phyloP scores from a whole-genome alignment of 2,113 vertebrate genomes.

The Paramisgurnus dabryanus region DNA sequence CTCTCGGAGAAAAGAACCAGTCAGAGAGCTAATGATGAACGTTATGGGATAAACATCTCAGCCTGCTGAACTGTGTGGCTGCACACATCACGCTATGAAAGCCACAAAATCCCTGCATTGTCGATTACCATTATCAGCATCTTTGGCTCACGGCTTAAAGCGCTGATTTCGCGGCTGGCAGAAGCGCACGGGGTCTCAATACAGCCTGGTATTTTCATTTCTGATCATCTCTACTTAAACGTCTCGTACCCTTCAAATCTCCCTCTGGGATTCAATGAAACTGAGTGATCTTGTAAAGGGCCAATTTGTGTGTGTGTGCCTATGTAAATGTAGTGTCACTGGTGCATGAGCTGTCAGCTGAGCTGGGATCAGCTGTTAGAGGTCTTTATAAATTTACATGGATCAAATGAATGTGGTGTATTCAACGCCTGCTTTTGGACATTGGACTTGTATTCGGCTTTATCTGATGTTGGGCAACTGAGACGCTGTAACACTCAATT shows the following conservation, averaged over 20 bases:
- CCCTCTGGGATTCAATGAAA: neutral
- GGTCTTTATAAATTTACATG: neutral
- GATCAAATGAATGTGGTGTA: constrained; percentile 21
- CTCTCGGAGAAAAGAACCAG: constrained; percentile 16
- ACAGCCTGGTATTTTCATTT: neutral
- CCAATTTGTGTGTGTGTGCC: neutral
- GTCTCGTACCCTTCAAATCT: neutral
- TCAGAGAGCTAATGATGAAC: constrained; percentile 31
- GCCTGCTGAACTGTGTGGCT: constrained; percentile 30
- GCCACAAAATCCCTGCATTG: constrained; percentile 31
- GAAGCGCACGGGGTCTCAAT: neutral
- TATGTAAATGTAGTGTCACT: neutral
- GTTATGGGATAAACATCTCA: constrained; percentile 34
- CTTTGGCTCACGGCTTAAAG: constrained; percentile 25
- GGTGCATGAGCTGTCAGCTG: neutral
- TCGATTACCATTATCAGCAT: constrained; percentile 39
- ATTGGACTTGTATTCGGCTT: neutral
- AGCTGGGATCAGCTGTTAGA: constrained; percentile 3
- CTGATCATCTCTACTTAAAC: neutral
- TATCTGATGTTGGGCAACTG: constrained; percentile 37
- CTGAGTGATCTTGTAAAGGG: neutral
- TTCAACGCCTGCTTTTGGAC: constrained; percentile 27
- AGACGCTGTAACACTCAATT: constrained; percentile 3
- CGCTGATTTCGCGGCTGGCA: constrained; percentile 24
- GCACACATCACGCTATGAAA: constrained; percentile 18